Evolutionary conservation across 2,797 vertebrate species (phyloP).

Genomic region (Clamator glandarius): DNA sequence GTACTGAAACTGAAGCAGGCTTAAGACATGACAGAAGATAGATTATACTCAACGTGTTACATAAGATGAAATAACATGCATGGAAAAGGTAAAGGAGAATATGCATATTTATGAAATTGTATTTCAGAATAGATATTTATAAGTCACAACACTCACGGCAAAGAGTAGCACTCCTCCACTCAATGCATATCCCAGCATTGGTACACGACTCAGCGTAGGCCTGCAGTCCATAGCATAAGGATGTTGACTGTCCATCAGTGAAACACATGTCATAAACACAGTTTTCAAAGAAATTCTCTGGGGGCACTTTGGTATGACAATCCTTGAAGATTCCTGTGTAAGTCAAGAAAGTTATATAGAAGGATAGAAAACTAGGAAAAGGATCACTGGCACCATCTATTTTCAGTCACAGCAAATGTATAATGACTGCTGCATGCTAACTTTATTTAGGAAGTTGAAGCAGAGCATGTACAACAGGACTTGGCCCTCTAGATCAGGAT

Average conservation of each 20-base stretch:
- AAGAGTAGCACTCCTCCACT: slow-evolving; percentile 87
- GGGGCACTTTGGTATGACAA: slow-evolving; percentile 82
- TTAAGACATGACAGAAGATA: neutral
- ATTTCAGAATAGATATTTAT: neutral
- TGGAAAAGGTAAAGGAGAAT: neutral
- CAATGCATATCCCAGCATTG: slow-evolving; percentile 79
- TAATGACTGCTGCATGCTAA: neutral
- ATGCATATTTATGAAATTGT: neutral
- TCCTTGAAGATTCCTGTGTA: slow-evolving; percentile 84
- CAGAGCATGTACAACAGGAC: neutral
- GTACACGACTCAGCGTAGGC: slow-evolving; percentile 87
- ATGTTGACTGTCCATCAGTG: slow-evolving; percentile 80
- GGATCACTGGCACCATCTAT: neutral
- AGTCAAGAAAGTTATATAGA: neutral
- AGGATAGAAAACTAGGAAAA: neutral
- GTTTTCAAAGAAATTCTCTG: slow-evolving; percentile 82
- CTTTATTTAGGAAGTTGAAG: neutral
- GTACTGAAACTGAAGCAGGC: neutral
- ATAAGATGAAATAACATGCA: neutral
- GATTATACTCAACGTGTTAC: neutral
- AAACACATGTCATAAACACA: slow-evolving; percentile 89
- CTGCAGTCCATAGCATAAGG: slow-evolving; percentile 88
- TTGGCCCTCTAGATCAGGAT: neutral
- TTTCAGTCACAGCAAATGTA: neutral
- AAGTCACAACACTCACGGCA: slow-evolving; percentile 76